phyloP scores from a whole-genome alignment of 2,888 invertebrate species.

The Ariolimax columbianus region DNA sequence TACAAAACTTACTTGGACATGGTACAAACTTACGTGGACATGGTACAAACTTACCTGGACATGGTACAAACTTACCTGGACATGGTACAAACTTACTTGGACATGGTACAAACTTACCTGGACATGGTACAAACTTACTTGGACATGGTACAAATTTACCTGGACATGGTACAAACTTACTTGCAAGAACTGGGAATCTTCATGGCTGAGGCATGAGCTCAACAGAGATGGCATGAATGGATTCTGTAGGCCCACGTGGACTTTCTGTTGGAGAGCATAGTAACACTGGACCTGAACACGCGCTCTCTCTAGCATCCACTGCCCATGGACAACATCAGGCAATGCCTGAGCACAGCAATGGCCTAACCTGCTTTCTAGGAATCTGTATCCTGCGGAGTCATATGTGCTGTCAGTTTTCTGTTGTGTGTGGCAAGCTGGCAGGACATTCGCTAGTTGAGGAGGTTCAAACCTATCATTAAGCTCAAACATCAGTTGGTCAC shows the following conservation, averaged over 20 bases:
- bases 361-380: not conserved
- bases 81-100: no score
- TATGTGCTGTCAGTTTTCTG: not conserved
- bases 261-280: conserved; percentile 10
- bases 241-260: conserved; percentile 6
- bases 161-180: not conserved
- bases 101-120: no score
- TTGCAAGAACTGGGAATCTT: conserved; percentile 35
- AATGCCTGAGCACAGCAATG: not conserved
- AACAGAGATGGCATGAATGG: conserved; percentile 31
- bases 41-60: no score
- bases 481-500: not conserved
- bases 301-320: not conserved
- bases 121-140: no score
- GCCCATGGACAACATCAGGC: not conserved
- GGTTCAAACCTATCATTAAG: not conserved
- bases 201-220: conserved; percentile 36
- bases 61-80: no score
- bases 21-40: no score
- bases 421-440: not conserved
- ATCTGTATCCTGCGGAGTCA: not conserved
- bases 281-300: conserved; percentile 2
- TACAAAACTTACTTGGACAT: no score
- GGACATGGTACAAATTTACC: no score
- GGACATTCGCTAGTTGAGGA: not conserved